A percentile compares a stretch with the other conserved stretches of the same genome.
phyloP scores from a whole-genome alignment of 2,113 vertebrate genomes.

The Ivindomyrus marchei region DNA sequence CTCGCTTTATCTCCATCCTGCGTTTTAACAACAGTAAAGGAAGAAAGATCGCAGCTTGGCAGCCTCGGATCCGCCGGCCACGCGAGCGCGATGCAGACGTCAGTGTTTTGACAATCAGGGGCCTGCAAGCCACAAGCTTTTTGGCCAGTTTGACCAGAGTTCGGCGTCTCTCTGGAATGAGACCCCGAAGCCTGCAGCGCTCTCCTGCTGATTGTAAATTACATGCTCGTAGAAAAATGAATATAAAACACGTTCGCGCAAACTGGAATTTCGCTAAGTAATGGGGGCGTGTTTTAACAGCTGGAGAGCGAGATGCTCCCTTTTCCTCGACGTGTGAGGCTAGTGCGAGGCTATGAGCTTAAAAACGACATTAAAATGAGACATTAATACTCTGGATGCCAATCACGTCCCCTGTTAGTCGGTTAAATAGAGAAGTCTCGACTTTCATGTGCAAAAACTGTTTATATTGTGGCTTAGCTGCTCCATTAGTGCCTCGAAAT shows the following conservation, averaged over 20 bases:
- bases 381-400: neutral
- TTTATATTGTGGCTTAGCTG: slow-evolving; percentile 11
- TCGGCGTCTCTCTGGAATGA: neutral
- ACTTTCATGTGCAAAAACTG: slow-evolving; percentile 13
- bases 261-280: neutral
- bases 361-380: neutral
- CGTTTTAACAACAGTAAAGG: neutral
- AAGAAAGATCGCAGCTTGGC: neutral
- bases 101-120: neutral
- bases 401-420: neutral
- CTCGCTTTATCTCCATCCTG: neutral
- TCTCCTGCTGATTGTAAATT: slow-evolving; percentile 11
- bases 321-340: neutral
- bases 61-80: neutral
- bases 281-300: slow-evolving; percentile 10
- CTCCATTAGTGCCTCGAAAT: slow-evolving; percentile 10
- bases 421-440: neutral
- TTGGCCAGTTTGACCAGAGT: neutral
- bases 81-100: neutral
- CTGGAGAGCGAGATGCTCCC: neutral
- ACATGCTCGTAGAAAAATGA: slow-evolving; percentile 5
- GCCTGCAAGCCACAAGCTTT: neutral
- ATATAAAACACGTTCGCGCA: slow-evolving; percentile 3
- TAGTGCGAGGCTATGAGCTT: neutral
- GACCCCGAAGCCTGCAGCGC: neutral